These are phyloP conservation scores for Invenusta paracnida DNA, from an alignment of 2,888 invertebrate species.

Conservation along the genomic window DNA sequence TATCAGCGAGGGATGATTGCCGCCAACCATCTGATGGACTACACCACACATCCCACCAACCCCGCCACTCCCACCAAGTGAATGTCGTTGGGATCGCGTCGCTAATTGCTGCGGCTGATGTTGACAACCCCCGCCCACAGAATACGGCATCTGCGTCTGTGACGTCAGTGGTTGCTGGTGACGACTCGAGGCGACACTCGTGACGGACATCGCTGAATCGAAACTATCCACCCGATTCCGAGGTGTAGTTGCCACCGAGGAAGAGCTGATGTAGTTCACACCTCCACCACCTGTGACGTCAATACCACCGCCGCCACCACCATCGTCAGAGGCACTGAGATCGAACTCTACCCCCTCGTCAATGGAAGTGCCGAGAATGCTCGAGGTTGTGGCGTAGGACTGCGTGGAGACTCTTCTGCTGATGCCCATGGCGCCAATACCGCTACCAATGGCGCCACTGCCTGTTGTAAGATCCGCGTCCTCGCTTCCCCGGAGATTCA, in stretches of 20 bases:
- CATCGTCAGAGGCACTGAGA: background rate
- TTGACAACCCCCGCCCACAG: background rate
- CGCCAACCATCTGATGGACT: too few species aligned
- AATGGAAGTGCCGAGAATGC: background rate
- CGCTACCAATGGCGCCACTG: background rate
- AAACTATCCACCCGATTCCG: background rate
- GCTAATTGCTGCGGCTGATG: background rate
- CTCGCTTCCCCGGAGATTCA: background rate
- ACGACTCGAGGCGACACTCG: background rate
- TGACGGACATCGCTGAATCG: background rate
- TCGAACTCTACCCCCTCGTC: background rate
- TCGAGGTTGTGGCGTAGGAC: background rate
- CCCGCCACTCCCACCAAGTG: background rate
- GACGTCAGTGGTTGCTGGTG: background rate
- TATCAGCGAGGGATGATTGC: too few species aligned
- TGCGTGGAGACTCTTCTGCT: background rate
- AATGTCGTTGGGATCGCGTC: background rate
- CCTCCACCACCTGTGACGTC: background rate
- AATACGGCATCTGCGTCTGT: background rate
- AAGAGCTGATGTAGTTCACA: too few species aligned
- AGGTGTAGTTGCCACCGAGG: background rate
- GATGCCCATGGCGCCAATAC: background rate
- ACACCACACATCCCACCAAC: too few species aligned
- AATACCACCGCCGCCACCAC: background rate
- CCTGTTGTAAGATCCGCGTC: background rate